A percentile compares a stretch with the other conserved stretches of the same genome.
Conservation (phyloP, 2,888 invertebrate genomes). For the Habroteleia sp. region DNA sequence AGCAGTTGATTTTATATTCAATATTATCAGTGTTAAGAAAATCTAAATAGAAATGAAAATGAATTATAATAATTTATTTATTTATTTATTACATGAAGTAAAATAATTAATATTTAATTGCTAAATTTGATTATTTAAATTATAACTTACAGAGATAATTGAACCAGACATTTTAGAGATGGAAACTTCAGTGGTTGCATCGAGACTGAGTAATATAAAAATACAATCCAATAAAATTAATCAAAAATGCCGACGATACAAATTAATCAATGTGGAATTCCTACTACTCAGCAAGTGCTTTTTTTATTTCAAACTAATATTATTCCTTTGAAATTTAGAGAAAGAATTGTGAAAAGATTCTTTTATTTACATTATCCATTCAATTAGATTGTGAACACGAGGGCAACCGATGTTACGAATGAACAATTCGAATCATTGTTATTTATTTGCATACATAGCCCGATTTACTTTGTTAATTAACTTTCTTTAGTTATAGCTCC, state of each 20-base stretch:
- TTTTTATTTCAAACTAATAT: constrained; percentile 11
- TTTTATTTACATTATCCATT: constrained; percentile 1
- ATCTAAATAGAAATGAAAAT: no score
- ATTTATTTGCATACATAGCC: no score
- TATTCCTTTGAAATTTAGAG: constrained; percentile 4
- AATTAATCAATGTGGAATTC: constrained; percentile 34
- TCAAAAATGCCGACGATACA: constrained; percentile 34
- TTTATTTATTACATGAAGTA: background rate
- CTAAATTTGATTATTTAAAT: no score
- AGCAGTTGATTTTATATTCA: background rate
- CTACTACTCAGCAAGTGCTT: constrained; percentile 22
- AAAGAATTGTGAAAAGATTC: background rate
- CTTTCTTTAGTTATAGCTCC: no score
- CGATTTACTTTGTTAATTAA: no score
- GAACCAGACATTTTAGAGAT: constrained; percentile 16
- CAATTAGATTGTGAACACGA: no score
- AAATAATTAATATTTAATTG: background rate
- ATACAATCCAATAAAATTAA: constrained; percentile 1
- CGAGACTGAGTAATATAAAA: constrained; percentile 19
- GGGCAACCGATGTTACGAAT: no score
- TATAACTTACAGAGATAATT: constrained; percentile 11
- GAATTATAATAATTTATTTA: no score
- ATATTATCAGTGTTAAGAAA: no score
- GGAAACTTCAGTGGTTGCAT: constrained; percentile 8
- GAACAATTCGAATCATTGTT: no score